Base-by-base conservation (phyloP, 2,888 invertebrate species). In the Stenoptilia bipunctidactyla region DNA sequence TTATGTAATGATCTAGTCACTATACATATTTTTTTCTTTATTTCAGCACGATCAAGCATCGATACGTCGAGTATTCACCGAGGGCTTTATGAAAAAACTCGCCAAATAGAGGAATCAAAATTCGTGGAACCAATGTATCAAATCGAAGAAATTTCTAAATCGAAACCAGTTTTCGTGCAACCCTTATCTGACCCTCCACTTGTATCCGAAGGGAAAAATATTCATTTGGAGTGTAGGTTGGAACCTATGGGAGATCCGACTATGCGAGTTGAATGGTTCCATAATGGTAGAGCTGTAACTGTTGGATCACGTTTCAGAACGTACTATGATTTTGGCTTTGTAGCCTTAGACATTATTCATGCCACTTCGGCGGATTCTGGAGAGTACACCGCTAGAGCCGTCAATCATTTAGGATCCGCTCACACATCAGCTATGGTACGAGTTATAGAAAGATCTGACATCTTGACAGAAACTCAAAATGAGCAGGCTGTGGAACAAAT, bases 181-280 rank as follows among this genome's bases (percentile, higher is more conserved):
- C 96, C 96, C 1, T 74, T 97, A 36, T 92, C 91, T 33, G 94
- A 95, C 53, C 92, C 92, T n/a, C 89, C 91, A 54, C 92, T 93
- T 15, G 86, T 94, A 13, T 89, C 90, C 45, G 96, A 96, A 75
- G 94, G 95, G 35, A 93, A 92, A 65, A 94, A 95, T 60, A 92
- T 96, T 59, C 96, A 96, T 58, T 82, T 96, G 36, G 96, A 97
- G 74, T 96, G 96, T 61, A 89, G 96, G 38, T 76, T 97, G 51
- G 95, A 97, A 66, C 97, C 97, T 1, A 94, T 96, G 92, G 96
- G 96, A 34, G 97, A 97, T 70, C 97, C 97, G 3, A 95, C 96
- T 0, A 94, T 97, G 94, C 87, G 94, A 56, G 96, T 96, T 0
- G 94, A 96, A 74, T 97, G 96, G 97, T 96, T 92, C 88, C 95